Base-by-base conservation (phyloP, 2,888 invertebrate species). In the Sarcophaga variegata region DNA sequence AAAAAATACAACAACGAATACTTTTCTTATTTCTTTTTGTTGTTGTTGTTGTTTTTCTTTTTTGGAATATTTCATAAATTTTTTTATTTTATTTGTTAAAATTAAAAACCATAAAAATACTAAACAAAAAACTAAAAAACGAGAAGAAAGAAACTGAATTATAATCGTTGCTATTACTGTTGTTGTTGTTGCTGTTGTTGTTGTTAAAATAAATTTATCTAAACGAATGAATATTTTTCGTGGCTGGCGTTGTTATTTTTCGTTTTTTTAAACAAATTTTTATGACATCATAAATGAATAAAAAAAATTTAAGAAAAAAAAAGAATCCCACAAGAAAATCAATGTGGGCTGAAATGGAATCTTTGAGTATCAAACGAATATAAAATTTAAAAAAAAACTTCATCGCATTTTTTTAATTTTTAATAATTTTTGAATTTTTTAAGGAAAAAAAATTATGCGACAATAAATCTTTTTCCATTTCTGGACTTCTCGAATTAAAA, bases 231-330 rank as follows among this genome's bases (percentile, higher is more conserved):
- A 4, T 17, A 49, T 45, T 27, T 63, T 27, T 22, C 49, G 25
- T 70, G 49, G 45, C 45, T 67, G 67, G 37, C 10, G 17, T 14
- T 14, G 12, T 54, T 54, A 17, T 4, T 54, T 49, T 17, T 4
- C 4, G 3, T 54, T 54, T 54, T 54, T 54, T 25, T 60, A 6
- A 70, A 45, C 63, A 71, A 78, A 25, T 47, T 20, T 81, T 69
- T 74, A 85, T 85, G 85, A 81, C 77, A 85, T 85, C 85, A 85
- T 75, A 59, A 69, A 49, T 22, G 3, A 54, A 54, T 37, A 37
- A 37, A 37, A 37, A 37, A 37, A 37, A 37, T 6, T 37, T 1
- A 1, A 8, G 1, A 37, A 6, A 37, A 37, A 37, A 37, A 37
- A 37, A 0, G 6, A 37, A 37, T 2, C 8, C 37, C 8, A 37